Base-by-base conservation (phyloP, 2,888 invertebrate genomes). In the Creontiades dilutus region DNA sequence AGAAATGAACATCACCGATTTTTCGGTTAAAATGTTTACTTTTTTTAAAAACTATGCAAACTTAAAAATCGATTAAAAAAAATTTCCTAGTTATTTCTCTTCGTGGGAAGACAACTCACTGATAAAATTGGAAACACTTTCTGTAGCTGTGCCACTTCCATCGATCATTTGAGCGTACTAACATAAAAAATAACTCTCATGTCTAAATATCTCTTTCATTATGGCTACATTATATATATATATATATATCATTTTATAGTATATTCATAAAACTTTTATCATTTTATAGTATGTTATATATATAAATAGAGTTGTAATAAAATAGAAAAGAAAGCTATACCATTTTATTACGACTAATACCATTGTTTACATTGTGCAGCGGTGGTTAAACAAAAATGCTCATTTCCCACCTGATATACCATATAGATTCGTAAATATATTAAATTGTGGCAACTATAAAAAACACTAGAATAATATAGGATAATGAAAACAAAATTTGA, bases 291-390 rank as follows among this genome's bases (percentile, higher is more conserved):
- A 91, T 91, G 90, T 91, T 91, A 88, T 90, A 92, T 92, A 92
- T 90, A 87, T 90, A 89, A 89, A 92, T 92, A 92, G 92, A 92
- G 92, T 92, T 91, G 92, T 92, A 92, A 92, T 92, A 92, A 92
- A 92, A 92, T 92, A 92, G 92, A 92, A 92, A 92, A 92, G 92
- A 92, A 91, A 90, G 90, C 91, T 91, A 91, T 91, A 90, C 89
- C 90, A 87, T 91, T 90, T 90, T 90, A 86, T 91, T 90, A 90
- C 90, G 90, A 91, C 90, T 91, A 91, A 91, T 91, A 91, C 91
- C 90, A 90, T 91, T 90, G 90, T 90, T 91, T 90, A 89, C 89
- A 90, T 91, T 91, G 91, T 91, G 91, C 91, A 91, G 86, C 90
- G 90, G 91, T 91, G 91, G 90, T 89, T 89, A 86, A 90, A 89